Conservation (phyloP, 2,113 vertebrate species). For the Lasiurus borealis region DNA sequence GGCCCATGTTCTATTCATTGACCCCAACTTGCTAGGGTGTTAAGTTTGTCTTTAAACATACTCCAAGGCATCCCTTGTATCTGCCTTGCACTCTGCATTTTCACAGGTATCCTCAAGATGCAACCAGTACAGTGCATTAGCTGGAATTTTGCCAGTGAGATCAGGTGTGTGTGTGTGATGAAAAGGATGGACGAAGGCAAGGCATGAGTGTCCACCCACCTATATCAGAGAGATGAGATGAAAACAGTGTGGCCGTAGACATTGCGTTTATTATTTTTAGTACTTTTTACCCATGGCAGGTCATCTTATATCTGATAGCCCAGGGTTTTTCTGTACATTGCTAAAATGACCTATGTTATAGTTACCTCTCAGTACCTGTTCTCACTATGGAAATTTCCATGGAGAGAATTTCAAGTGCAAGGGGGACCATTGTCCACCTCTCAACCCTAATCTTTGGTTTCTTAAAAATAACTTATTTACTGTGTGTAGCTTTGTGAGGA, state of each 20-base stretch:
- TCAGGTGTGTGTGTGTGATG: not conserved
- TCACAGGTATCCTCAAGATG: not conserved
- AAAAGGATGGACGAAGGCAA: not conserved
- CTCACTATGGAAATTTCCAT: not conserved
- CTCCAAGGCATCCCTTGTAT: not conserved
- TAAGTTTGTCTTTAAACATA: not conserved
- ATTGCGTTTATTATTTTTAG: not conserved
- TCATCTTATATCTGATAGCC: not conserved
- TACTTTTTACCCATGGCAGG: not conserved
- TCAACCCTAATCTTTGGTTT: conserved; percentile 10
- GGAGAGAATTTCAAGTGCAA: conserved; percentile 35
- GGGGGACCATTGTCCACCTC: not conserved
- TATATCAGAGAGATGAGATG: not conserved
- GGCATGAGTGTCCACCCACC: not conserved
- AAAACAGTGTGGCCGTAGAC: not conserved
- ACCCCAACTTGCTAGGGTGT: too few relatives aligned
- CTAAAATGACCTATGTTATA: not conserved
- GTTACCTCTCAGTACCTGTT: not conserved
- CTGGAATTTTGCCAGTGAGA: not conserved
- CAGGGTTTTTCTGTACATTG: not conserved
- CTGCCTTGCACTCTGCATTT: not conserved
- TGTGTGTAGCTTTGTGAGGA: not conserved
- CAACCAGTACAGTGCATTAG: not conserved
- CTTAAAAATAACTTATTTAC: conserved; percentile 25
- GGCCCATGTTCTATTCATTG: too few relatives aligned